phyloP scores from a whole-genome alignment of 92 coral and sea anemone genomes.

The Isaurus tuberculatus region DNA sequence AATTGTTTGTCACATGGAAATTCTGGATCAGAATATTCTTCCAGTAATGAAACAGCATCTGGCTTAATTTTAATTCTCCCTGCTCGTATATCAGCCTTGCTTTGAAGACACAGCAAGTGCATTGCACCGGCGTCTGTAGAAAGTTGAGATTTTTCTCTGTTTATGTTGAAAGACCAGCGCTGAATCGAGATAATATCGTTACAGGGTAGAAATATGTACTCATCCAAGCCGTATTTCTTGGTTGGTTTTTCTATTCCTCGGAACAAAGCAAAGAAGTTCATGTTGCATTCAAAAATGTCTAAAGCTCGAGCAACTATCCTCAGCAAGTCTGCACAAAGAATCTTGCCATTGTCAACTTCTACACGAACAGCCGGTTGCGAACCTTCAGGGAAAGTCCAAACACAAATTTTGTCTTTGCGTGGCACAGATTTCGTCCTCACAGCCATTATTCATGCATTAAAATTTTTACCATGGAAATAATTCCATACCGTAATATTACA shows the following conservation, averaged over 20 bases:
- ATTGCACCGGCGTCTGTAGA: slow-evolving; percentile 84
- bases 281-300: slow-evolving; percentile 68
- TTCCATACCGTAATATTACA: background rate
- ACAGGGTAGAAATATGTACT: slow-evolving; percentile 79
- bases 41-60: slow-evolving; percentile 66
- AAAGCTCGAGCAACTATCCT: slow-evolving; percentile 73
- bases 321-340: slow-evolving; percentile 74
- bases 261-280: slow-evolving; percentile 80
- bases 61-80: slow-evolving; percentile 82
- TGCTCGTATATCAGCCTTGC: slow-evolving; percentile 71
- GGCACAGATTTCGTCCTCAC: slow-evolving; percentile 76
- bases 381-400: slow-evolving; percentile 90
- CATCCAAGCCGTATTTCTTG: slow-evolving; percentile 80
- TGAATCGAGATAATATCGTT: slow-evolving; percentile 82
- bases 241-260: slow-evolving; percentile 84
- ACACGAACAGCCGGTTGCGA: slow-evolving; percentile 85
- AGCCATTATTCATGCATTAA: background rate
- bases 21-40: slow-evolving; percentile 73
- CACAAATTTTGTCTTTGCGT: slow-evolving; percentile 73
- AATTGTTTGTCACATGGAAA: slow-evolving; percentile 88
- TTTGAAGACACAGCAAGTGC: slow-evolving; percentile 72
- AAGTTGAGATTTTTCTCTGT: slow-evolving; percentile 75
- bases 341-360: slow-evolving; percentile 75
- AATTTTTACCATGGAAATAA: background rate
- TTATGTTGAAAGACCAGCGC: slow-evolving; percentile 91